Base-by-base conservation (phyloP, 2,113 vertebrate species). In the Benitochromis conjunctus region DNA sequence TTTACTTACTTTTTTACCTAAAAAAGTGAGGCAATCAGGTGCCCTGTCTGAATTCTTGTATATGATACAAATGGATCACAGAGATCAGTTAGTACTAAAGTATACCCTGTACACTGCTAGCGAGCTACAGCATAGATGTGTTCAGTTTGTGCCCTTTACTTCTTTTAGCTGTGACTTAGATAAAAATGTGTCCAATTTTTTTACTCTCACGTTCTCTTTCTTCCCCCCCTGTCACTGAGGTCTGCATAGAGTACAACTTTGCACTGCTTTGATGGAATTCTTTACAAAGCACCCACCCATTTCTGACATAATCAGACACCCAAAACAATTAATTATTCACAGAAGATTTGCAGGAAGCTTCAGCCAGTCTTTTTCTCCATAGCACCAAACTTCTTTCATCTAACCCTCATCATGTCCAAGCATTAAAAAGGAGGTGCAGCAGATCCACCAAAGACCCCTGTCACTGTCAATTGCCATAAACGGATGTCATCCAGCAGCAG, bases 401-500 rank as follows among this genome's bases (percentile, higher is more conserved):
- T 93, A 5, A 85, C 91, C 82, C 86, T 86, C 82, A 83, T 91
- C 92, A 84, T 11, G 78, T 86, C 57, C 86, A 78, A 71, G 87
- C 82, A 81, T 81, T 86, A 55, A 69, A 81, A 80, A 80, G 90
- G 91, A 85, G 90, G 80, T 82, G 31, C 51, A 83, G 86, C 69
- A 79, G 38, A 79, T 84, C 93, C 91, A 86, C 93, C 90, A 92
- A 89, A 87, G 76, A 86, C 66, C 71, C 82, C 89, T 95, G 86
- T 95, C 94, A 62, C 24, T 83, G 34, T 80, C 89, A 90, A 96
- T 92, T 81, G 69, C 58, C 48, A 57, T 80, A 83, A 92, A 95
- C 38, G 89, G 91, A 94, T 88, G 69, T 83, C 87, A 95, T 55
- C 48, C 79, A 13, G 84, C 53, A 64, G 91, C 74, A 62, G 83